Base-by-base conservation (phyloP, 2,888 invertebrate species). In the Zaprionus lineosus region DNA sequence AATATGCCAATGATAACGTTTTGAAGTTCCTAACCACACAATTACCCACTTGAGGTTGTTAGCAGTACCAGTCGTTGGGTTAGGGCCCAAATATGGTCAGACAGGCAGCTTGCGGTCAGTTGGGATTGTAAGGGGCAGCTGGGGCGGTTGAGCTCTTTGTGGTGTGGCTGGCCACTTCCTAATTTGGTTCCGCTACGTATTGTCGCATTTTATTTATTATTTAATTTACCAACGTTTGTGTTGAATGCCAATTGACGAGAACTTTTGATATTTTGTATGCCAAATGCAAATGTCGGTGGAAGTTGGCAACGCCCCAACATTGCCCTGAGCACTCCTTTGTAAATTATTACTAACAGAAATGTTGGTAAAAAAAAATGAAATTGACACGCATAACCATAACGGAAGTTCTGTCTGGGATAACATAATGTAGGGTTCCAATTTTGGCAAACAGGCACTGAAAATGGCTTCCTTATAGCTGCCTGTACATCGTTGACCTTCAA, bases 141-240 rank as follows among this genome's bases (percentile, higher is more conserved):
- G n/a, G n/a, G 28, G 24, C 15, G 48, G 51, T 58, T 56, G 56
- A 12, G 46, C 12, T 46, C 24, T 61, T 19, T 19, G 3, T 19
- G 19, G 63, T 60, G 73, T 61, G 50, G 64, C n/a, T 70, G 78
- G 79, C 53, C 62, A 84, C 85, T 84, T 81, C 81, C 81, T 69
- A 81, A 81, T 84, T 81, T 81, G 81, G 81, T 81, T 81, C 81
- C 81, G 85, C 74, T 83, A 59, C 66, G 66, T 61, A 57, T 55
- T 68, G 81, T 73, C 76, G 39, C 75, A 60, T 51, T 64, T 59
- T 55, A 60, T 81, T 74, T 71, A 79, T 78, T 79, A 84, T 72
- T 79, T 81, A 84, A 84, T 79, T 63, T 66, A 71, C 56, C 39
- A 29, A 24, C 26, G 56, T 61, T 55, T 43, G 77, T 59, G 65